Evolutionary conservation across 2,888 invertebrate genomes (phyloP).

Genomic region (Amitus sp.): DNA sequence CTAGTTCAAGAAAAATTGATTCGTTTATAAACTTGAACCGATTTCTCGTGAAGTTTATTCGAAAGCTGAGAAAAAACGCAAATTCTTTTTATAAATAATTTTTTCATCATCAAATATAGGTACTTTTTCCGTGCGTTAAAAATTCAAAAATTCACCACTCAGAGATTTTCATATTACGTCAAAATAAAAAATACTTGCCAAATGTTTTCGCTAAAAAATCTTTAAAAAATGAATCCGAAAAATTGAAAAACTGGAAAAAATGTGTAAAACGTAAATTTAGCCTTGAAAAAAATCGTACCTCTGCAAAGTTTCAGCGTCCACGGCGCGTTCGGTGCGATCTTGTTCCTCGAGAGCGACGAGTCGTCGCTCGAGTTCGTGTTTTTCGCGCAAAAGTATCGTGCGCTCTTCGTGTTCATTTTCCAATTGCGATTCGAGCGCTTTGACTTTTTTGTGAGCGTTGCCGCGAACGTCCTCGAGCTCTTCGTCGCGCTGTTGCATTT

Average conservation of each 20-base stretch:
- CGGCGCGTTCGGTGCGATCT: constrained; percentile 77
- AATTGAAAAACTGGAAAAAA: neutral
- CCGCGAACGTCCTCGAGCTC: constrained; percentile 93
- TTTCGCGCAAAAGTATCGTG: constrained; percentile 84
- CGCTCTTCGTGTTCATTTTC: constrained; percentile 95
- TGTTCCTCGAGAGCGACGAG: constrained; percentile 82
- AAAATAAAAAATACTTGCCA: too few relatives aligned
- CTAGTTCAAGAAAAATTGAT: too few relatives aligned
- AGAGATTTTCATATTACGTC: too few relatives aligned
- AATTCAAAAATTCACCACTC: too few relatives aligned
- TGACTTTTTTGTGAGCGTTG: constrained; percentile 91
- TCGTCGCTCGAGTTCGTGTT: constrained; percentile 90
- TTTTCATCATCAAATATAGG: too few relatives aligned
- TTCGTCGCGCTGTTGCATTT: constrained; percentile 90
- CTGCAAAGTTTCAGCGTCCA: constrained; percentile 69
- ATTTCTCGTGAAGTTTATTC: too few relatives aligned
- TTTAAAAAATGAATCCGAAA: neutral
- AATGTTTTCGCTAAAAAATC: too few relatives aligned
- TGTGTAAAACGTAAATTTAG: too few relatives aligned
- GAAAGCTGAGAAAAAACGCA: too few relatives aligned
- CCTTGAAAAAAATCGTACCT: constrained; percentile 49
- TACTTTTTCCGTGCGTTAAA: too few relatives aligned
- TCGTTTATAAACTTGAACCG: too few relatives aligned
- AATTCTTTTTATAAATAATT: too few relatives aligned
- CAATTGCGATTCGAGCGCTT: constrained; percentile 89